These are phyloP conservation scores for Lepus americanus DNA, from an alignment of 2,113 vertebrate species.

Conservation along the genomic window DNA sequence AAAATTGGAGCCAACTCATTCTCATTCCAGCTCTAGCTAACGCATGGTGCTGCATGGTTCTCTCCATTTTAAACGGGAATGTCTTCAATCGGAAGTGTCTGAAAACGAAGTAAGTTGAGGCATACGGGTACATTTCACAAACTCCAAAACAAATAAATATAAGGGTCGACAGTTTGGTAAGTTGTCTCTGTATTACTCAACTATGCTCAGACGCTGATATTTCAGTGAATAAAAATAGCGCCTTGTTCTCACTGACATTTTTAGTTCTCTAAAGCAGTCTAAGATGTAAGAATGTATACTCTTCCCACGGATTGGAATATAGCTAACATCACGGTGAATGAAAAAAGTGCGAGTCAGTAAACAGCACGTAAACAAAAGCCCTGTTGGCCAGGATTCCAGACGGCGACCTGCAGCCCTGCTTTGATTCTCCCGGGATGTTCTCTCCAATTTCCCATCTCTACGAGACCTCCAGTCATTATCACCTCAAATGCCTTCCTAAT, in stretches of 20 bases:
- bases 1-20: background rate
- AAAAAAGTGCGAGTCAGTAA: constrained; percentile 12
- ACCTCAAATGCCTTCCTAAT: constrained; percentile 7
- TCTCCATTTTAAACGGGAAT: background rate
- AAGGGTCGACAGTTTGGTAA: background rate
- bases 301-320: background rate
- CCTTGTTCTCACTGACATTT: background rate
- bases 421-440: background rate
- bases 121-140: background rate
- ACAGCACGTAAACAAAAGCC: constrained; percentile 17
- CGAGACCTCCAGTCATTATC: background rate
- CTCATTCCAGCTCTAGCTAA: background rate
- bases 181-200: background rate
- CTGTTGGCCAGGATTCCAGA: background rate
- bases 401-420: background rate
- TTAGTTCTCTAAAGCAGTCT: constrained; percentile 22
- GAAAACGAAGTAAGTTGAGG: background rate
- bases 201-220: background rate
- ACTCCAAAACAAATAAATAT: constrained; percentile 37
- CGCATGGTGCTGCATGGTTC: background rate
- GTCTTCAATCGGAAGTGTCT: background rate
- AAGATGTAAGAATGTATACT: constrained; percentile 8
- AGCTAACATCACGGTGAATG: constrained; percentile 40
- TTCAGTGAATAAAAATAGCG: constrained; percentile 39
- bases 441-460: constrained; percentile 24